phyloP scores from a whole-genome alignment of 2,888 invertebrate genomes.

The Rhagonycha lutea region DNA sequence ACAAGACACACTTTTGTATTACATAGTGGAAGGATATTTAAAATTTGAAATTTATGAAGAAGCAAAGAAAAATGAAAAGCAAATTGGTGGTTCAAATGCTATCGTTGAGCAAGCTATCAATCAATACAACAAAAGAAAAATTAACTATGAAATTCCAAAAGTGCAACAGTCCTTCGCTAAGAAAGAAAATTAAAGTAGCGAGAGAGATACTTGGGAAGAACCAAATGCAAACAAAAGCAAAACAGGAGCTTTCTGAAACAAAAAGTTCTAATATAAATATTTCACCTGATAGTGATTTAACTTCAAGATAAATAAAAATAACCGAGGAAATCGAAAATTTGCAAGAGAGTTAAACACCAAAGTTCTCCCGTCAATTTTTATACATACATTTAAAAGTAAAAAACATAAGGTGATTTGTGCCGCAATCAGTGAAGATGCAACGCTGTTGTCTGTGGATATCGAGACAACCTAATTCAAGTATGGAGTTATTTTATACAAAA shows the following conservation, averaged over 20 bases:
- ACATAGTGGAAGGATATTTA: constrained; percentile 91
- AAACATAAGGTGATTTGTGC: constrained; percentile 79
- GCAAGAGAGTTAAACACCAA: constrained; percentile 71
- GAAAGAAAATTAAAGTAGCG: too few species aligned
- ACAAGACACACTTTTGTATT: constrained; percentile 81
- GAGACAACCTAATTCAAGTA: constrained; percentile 86
- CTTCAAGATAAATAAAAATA: too few species aligned
- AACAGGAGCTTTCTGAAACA: constrained; percentile 85
- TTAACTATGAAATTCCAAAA: too few species aligned
- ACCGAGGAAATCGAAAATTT: too few species aligned
- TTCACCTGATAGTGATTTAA: too few species aligned
- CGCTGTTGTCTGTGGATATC: constrained; percentile 91
- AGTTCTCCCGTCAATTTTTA: constrained; percentile 91
- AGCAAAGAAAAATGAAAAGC: too few species aligned
- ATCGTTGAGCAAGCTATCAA: constrained; percentile 90
- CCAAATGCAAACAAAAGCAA: constrained; percentile 86
- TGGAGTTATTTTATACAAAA: too few species aligned
- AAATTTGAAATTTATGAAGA: constrained; percentile 97
- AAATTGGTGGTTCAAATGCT: constrained; percentile 88
- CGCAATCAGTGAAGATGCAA: constrained; percentile 92
- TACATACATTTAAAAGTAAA: constrained; percentile 93
- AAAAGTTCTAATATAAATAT: constrained; percentile 56
- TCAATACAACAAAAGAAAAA: constrained; percentile 62
- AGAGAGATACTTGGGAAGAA: constrained; percentile 82
- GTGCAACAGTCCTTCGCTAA: too few species aligned